These are phyloP conservation scores for Mesocentrotus franciscanus DNA, from an alignment of 53 echinoderm and acorn worm species.

Conservation along the genomic window DNA sequence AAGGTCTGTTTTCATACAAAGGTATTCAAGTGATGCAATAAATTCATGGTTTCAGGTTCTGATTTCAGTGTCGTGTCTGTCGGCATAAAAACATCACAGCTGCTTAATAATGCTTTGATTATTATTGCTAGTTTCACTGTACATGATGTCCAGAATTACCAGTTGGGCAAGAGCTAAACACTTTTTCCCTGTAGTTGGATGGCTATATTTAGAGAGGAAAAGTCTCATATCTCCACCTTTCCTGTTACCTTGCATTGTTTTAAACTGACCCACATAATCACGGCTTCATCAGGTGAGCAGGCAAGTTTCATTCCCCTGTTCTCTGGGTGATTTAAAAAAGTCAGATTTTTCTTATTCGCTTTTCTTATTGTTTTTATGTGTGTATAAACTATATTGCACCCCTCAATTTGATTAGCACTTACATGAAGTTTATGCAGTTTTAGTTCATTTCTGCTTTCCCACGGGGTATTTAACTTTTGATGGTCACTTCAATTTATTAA, in stretches of 20 bases:
- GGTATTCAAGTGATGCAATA: background rate
- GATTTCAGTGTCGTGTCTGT: background rate
- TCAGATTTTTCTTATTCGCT: too few relatives aligned
- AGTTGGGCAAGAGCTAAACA: background rate
- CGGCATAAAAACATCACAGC: background rate
- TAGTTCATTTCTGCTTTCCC: too few relatives aligned
- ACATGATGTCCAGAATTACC: background rate
- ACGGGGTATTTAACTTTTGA: too few relatives aligned
- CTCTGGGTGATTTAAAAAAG: too few relatives aligned
- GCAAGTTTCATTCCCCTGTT: too few relatives aligned
- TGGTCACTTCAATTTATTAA: too few relatives aligned
- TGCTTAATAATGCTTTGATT: background rate
- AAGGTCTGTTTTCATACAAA: background rate
- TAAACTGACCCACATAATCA: background rate
- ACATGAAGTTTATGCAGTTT: too few relatives aligned
- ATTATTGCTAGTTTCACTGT: background rate
- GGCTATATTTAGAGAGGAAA: conserved; percentile 17
- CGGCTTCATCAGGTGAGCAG: background rate
- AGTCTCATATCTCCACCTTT: background rate
- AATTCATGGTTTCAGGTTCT: background rate
- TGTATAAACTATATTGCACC: too few relatives aligned
- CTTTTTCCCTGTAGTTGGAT: background rate
- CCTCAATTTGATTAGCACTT: too few relatives aligned
- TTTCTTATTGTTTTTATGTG: too few relatives aligned
- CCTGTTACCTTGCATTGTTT: conserved; percentile 54